phyloP scores from a whole-genome alignment of 2,888 invertebrate genomes.

The Gibbula magus region DNA sequence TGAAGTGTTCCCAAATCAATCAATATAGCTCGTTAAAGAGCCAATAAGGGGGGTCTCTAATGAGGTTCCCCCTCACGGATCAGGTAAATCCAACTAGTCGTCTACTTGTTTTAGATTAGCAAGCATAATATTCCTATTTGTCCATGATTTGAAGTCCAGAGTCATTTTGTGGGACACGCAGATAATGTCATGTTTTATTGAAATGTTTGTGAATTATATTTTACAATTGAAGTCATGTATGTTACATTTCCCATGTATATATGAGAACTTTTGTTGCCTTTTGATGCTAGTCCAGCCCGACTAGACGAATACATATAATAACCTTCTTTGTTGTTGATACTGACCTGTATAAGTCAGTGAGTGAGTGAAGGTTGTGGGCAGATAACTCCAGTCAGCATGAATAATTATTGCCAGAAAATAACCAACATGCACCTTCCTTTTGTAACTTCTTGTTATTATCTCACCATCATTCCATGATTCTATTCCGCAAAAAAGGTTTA shows the following conservation, averaged over 20 bases:
- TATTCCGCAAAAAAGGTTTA: no score
- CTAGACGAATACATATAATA: background rate
- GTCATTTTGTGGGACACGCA: background rate
- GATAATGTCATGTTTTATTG: background rate
- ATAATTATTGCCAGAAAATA: background rate
- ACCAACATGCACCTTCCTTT: background rate
- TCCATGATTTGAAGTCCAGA: background rate
- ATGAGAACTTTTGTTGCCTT: slow-evolving; percentile 5
- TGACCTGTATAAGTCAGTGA: background rate
- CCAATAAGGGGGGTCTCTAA: no score
- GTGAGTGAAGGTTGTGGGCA: slow-evolving; percentile 20
- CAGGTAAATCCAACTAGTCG: slow-evolving; percentile 16
- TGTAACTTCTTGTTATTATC: no score
- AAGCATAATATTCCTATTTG: slow-evolving; percentile 10
- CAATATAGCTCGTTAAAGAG: no score
- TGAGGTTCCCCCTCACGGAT: background rate
- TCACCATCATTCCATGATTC: no score
- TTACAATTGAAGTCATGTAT: background rate
- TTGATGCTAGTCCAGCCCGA: background rate
- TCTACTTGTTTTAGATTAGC: slow-evolving; percentile 2
- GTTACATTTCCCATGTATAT: background rate
- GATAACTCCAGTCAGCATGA: slow-evolving; percentile 1
- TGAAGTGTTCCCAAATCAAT: background rate
- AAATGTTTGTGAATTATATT: background rate
- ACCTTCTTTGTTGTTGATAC: background rate